Base-by-base conservation (phyloP, 2,888 invertebrate genomes). In the Lymantria dispar region DNA sequence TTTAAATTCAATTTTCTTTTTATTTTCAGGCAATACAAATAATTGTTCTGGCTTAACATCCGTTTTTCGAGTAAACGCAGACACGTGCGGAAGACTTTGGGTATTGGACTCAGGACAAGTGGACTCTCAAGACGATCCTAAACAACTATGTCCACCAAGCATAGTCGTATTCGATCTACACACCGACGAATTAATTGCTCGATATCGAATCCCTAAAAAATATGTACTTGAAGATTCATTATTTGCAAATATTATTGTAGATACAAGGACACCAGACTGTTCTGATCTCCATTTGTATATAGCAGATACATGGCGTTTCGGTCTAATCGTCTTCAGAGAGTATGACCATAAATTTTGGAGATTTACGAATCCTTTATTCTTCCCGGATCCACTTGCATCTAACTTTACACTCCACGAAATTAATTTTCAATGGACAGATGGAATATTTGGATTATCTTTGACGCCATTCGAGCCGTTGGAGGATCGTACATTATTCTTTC, bases 391-490 rank as follows among this genome's bases (percentile, higher is more conserved):
- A 0, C 70, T 95, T 0, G 94, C 95, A 0, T 93, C 96, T 0
- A 94, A 95, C 64, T 97, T 94, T 70, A 94, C 94, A 51, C 83
- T 96, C 0, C 95, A 95, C 57, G 95, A 95, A 1, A 71, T 96
- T 0, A 94, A 95, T 58, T 97, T 96, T 71, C 95, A 96, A 70
- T 97, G 96, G 96, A 91, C 95, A 8, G 96, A 96, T 71, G 96
- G 96, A 0, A 92, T 96, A 15, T 96, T 96, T 70, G 96, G 96
- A 0, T 81, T 96, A 62, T 94, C 96, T 0, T 72, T 96, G 42
- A 93, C 94, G n/a, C 94, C 94, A 2, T 73, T 85, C 1, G 72
- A 86, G 47, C 69, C 83, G 41, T 75, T 80, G 12, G 74, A 84
- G 14, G 95, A 96, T 45, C 91, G 95, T 45, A 87, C 94, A 3